Conservation (phyloP, 2,888 invertebrate genomes). For the Agonopterix heracliana region DNA sequence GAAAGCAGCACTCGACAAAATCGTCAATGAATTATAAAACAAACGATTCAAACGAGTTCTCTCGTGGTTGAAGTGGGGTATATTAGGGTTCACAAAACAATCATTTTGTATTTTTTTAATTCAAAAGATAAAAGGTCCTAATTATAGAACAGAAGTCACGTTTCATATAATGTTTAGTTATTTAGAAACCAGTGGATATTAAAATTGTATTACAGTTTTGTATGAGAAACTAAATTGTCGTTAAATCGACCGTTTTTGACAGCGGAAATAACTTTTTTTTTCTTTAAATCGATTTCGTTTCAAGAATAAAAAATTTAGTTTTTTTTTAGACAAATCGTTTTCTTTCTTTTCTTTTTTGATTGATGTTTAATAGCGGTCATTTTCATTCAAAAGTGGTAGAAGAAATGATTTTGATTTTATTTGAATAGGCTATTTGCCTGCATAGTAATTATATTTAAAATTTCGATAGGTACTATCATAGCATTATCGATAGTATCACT, state of each 20-base stretch:
- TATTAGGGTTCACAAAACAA: background rate
- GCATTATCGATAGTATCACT: too few relatives aligned
- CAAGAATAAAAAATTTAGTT: conserved; percentile 6
- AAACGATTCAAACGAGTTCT: too few relatives aligned
- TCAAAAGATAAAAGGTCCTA: conserved; percentile 42
- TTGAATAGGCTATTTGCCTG: too few relatives aligned
- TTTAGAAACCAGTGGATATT: conserved; percentile 48
- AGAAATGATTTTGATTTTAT: too few relatives aligned
- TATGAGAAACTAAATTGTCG: conserved; percentile 54
- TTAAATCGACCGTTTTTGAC: conserved; percentile 54
- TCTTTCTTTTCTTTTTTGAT: too few relatives aligned
- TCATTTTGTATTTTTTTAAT: conserved; percentile 20
- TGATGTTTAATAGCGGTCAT: too few relatives aligned
- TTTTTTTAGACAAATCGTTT: too few relatives aligned
- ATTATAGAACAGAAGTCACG: conserved; percentile 66
- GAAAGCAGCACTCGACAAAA: too few relatives aligned
- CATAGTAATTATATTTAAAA: too few relatives aligned
- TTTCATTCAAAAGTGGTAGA: too few relatives aligned
- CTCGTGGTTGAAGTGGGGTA: background rate
- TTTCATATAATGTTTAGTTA: conserved; percentile 47
- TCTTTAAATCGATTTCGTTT: conserved; percentile 64
- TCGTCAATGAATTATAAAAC: too few relatives aligned
- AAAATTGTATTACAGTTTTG: conserved; percentile 53
- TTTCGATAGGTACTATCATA: too few relatives aligned
- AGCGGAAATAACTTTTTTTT: conserved; percentile 49